Evolutionary conservation across 2,888 invertebrate genomes (phyloP).

Genomic region (Hetaerina titia): DNA sequence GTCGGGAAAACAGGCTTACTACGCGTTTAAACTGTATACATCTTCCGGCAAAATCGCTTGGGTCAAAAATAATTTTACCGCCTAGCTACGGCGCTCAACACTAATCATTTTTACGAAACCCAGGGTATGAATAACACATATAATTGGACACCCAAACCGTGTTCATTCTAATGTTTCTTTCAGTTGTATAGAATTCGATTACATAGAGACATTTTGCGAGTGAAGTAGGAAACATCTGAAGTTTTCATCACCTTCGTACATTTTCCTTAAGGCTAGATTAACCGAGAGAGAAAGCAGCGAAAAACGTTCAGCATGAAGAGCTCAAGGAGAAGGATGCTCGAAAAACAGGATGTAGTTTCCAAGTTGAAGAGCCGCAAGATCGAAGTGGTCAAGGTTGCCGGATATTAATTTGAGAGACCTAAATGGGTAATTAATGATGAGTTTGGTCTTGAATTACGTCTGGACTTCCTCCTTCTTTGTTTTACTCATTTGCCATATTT

Average conservation of each 20-base stretch:
- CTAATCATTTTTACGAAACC: not conserved
- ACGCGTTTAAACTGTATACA: too few relatives aligned
- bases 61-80: not conserved
- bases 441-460: not conserved
- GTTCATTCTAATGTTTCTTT: not conserved
- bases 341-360: not conserved
- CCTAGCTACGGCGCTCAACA: not conserved
- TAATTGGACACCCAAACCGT: not conserved
- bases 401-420: constrained; percentile 1
- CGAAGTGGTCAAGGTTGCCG: not conserved
- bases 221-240: not conserved
- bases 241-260: not conserved
- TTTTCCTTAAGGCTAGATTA: not conserved
- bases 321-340: not conserved
- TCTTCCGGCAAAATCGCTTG: not conserved
- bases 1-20: too few relatives aligned
- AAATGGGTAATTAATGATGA: not conserved
- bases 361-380: not conserved
- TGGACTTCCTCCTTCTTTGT: not conserved
- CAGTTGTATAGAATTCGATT: not conserved
- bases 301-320: not conserved
- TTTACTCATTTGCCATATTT: not conserved
- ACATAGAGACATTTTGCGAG: not conserved
- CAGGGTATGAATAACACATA: not conserved
- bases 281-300: not conserved